phyloP scores from a whole-genome alignment of 2,797 vertebrate genomes.

The Emys orbicularis region DNA sequence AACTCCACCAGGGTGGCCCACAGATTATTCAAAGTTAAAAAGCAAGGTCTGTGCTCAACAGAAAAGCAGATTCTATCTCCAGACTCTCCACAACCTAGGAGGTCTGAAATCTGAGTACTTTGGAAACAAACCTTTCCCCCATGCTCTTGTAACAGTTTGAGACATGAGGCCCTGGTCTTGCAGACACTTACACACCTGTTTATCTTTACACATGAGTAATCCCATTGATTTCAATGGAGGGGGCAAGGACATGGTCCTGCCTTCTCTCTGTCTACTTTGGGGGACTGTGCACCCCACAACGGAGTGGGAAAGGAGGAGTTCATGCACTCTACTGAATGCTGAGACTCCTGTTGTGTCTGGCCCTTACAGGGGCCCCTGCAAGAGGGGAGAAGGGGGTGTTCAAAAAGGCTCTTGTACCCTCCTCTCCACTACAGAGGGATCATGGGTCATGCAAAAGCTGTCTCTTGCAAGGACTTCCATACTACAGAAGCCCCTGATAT shows the following conservation, averaged over 20 bases:
- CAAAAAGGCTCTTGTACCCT: not conserved
- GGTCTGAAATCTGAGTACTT: not conserved
- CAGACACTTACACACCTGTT: not conserved
- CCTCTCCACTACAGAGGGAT: not conserved
- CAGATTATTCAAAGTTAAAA: not conserved
- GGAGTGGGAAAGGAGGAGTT: not conserved
- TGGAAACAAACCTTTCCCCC: not conserved
- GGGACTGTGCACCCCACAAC: not conserved
- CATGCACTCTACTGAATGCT: not conserved
- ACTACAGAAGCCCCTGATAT: not conserved
- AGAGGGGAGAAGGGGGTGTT: accelerated
- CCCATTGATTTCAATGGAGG: not conserved
- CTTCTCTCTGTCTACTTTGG: not conserved
- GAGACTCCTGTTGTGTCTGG: not conserved
- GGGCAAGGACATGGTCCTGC: not conserved
- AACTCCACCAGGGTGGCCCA: not conserved
- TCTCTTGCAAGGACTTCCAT: not conserved
- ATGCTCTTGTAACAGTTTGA: not conserved
- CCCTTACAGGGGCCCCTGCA: not conserved
- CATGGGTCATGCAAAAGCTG: not conserved
- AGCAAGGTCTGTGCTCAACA: not conserved
- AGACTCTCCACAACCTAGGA: not conserved
- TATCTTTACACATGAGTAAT: not conserved
- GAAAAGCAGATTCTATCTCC: not conserved
- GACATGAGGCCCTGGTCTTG: not conserved